Percentiles rank a stretch among this genome's conserved stretches.
Conservation (phyloP, 2,797 vertebrate species). For the Sardinella longiceps region DNA sequence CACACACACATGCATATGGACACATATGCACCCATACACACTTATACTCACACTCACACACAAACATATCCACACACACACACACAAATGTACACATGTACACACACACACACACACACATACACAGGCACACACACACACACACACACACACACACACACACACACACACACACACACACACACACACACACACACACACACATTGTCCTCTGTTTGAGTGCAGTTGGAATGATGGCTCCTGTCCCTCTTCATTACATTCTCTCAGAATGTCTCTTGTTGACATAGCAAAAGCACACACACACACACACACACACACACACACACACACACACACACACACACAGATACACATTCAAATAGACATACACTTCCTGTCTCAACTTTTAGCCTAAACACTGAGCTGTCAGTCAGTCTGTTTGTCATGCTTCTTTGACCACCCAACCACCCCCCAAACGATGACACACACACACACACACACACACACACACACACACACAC, state of each 20-base stretch:
- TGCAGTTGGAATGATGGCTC: no score
- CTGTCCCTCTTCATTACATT: no score
- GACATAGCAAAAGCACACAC: slow-evolving; percentile 23
- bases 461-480: no score
- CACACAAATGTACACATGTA: slow-evolving; percentile 44
- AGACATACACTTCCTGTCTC: not conserved
- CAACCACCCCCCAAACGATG: not conserved
- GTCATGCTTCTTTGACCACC: not conserved
- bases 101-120: slow-evolving; percentile 45
- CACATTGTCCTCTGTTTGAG: no score
- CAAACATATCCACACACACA: slow-evolving; percentile 38
- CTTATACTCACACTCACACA: slow-evolving; percentile 42
- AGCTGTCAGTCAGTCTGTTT: not conserved
- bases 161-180: slow-evolving; percentile 51
- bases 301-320: slow-evolving; percentile 38
- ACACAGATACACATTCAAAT: not conserved
- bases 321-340: not conserved
- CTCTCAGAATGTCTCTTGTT: no score
- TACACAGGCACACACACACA: slow-evolving; percentile 40
- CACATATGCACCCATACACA: no score
- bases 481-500: no score
- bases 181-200: slow-evolving; percentile 39
- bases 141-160: slow-evolving; percentile 47
- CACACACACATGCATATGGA: slow-evolving; percentile 45
- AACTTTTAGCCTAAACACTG: not conserved